Base-by-base conservation (phyloP, 2,888 invertebrate genomes). In the Blastobasis lacticolella region DNA sequence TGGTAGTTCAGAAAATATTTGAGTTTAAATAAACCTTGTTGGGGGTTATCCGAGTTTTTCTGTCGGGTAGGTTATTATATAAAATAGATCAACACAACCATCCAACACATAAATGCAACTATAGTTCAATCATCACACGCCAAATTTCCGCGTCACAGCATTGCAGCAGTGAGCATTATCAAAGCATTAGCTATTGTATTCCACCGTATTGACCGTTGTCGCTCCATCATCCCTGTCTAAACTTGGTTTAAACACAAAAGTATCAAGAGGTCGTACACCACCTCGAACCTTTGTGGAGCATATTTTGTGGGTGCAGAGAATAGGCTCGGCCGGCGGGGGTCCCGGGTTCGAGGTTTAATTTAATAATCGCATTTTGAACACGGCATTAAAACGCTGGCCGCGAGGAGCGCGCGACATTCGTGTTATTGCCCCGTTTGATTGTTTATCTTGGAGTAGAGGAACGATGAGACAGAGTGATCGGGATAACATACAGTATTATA, bases 331-430 rank as follows among this genome's bases (percentile, higher is more conserved):
- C 80, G 56, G 73, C 78, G 63, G 81, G 83, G 77, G 72, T 66
- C 67, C 69, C 50, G 57, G 63, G 67, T 62, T 72, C 68, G 67
- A 68, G 66, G 64, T 71, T 77, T 77, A 77, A 78, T 81, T 82
- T 75, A 81, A 80, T 82, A 81, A 82, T 79, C 78, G 74, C 73
- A 60, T 70, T 73, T 67, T 66, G 66, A 70, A 67, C 59, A 58
- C 49, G 50, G 49, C 46, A 53, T 48, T 53, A 49, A 49, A 54
- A 52, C 49, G 40, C 23, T 53, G 46, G 10, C 23, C 44, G 42
- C 36, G 5, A 38, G 43, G 44, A 43, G 50, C 45, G 51, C 52
- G 54, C 51, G 54, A 54, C 52, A 58, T 56, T 51, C 57, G 51
- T 54, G 58, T 62, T 59, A 57, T 49, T 49, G 50, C 51, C 48